These are phyloP conservation scores for Vulpes lagopus DNA, from an alignment of 2,113 vertebrate species.

Conservation along the genomic window DNA sequence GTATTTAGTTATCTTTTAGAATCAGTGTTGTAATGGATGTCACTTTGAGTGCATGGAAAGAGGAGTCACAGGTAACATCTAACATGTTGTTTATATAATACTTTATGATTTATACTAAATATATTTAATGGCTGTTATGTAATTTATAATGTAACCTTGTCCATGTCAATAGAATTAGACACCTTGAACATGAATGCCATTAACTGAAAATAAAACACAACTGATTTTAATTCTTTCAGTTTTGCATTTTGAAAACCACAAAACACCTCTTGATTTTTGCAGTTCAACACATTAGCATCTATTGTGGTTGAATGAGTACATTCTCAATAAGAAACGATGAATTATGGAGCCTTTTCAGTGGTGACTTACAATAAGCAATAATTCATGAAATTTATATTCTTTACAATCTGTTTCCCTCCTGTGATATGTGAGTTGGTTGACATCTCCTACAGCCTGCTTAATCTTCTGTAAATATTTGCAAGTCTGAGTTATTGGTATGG, in stretches of 20 bases:
- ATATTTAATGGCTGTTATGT: background rate
- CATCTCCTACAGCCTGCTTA: conserved; percentile 52
- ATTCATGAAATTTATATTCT: conserved; percentile 70
- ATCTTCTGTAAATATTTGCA: conserved; percentile 75
- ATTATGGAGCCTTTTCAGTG: conserved; percentile 59
- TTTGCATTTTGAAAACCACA: conserved; percentile 59
- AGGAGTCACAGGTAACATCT: background rate
- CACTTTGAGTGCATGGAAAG: background rate
- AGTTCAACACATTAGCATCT: conserved; percentile 42
- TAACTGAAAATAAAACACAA: conserved; percentile 58
- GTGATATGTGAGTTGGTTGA: conserved; percentile 17
- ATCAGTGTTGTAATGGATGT: background rate
- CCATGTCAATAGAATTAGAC: background rate
- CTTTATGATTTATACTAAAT: background rate
- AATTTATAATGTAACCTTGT: background rate
- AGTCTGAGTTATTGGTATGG: conserved; percentile 46
- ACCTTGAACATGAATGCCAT: background rate
- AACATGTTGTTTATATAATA: background rate
- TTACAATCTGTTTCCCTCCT: conserved; percentile 52
- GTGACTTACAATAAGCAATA: conserved; percentile 64
- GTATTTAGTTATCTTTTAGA: background rate
- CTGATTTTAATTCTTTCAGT: conserved; percentile 26
- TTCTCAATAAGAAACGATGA: conserved; percentile 61
- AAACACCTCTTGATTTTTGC: conserved; percentile 38
- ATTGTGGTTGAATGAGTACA: background rate